A percentile compares a stretch with the other conserved stretches of the same genome.
Conservation (phyloP, 2,113 vertebrate species). For the Uria aalge region DNA sequence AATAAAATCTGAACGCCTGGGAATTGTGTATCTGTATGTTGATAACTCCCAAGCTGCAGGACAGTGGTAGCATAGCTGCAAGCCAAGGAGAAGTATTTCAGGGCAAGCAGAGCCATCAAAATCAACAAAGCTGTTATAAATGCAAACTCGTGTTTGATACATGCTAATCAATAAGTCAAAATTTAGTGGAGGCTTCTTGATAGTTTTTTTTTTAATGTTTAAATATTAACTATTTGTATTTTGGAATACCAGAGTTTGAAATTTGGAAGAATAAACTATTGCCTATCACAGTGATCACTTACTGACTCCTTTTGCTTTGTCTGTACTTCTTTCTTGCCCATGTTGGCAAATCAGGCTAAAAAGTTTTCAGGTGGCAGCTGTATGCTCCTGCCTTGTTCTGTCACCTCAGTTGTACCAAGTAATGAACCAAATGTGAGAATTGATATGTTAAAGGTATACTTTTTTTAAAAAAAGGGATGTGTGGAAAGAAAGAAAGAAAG, state of each 20-base stretch:
- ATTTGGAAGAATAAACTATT: not conserved
- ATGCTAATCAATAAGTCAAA: not conserved
- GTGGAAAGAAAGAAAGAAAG: not conserved
- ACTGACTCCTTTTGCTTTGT: not conserved
- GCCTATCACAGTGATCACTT: not conserved
- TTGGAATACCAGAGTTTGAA: not conserved
- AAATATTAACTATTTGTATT: not conserved
- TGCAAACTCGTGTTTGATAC: accelerated
- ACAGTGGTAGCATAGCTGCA: not conserved
- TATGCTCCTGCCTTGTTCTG: not conserved
- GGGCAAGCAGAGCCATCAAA: not conserved
- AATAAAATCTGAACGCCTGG: not conserved
- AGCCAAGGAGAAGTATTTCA: not conserved
- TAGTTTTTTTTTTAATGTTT: not conserved
- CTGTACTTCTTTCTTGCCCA: not conserved
- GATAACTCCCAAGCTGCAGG: not conserved
- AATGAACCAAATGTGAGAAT: not conserved
- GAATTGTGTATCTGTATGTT: not conserved
- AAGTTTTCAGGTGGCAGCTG: not conserved
- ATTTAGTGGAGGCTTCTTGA: not conserved
- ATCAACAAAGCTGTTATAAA: not conserved
- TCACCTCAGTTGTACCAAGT: not conserved
- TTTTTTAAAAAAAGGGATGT: not conserved
- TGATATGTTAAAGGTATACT: not conserved
- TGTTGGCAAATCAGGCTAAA: not conserved